A percentile compares a stretch with the other conserved stretches of the same genome.
These are phyloP conservation scores for Candidula unifasciata DNA, from an alignment of 2,888 invertebrate genomes.

Conservation along the genomic window DNA sequence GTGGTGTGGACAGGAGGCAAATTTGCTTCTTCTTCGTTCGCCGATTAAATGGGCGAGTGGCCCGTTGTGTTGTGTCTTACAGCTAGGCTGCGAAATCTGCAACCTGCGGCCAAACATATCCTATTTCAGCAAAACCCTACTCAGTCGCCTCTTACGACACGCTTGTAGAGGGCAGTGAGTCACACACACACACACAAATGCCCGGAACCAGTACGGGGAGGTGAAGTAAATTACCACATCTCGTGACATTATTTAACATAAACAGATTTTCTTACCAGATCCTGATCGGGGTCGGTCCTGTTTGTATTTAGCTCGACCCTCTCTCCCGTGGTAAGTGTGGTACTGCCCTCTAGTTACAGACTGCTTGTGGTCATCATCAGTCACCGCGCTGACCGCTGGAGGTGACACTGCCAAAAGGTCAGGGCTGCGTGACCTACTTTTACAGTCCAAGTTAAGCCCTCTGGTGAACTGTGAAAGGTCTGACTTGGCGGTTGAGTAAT, in stretches of 20 bases:
- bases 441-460: neutral
- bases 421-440: neutral
- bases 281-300: conserved; percentile 6
- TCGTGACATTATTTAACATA: neutral
- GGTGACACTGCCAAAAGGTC: neutral
- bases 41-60: too few relatives aligned
- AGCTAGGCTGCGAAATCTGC: too few relatives aligned
- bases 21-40: too few relatives aligned
- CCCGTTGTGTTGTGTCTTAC: too few relatives aligned
- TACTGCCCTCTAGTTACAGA: neutral
- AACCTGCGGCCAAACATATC: too few relatives aligned
- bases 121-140: too few relatives aligned
- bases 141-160: too few relatives aligned
- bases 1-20: too few relatives aligned
- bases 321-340: conserved; percentile 41
- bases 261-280: conserved; percentile 17
- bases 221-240: neutral
- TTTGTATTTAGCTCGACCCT: neutral
- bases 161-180: too few relatives aligned
- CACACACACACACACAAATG: too few relatives aligned
- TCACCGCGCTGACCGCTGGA: neutral
- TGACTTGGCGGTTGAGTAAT: conserved; percentile 47
- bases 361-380: neutral
- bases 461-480: conserved; percentile 13
- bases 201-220: too few relatives aligned